These are phyloP conservation scores for Gastracanthus pulcherrimus DNA, from an alignment of 2,888 invertebrate species.

Conservation along the genomic window DNA sequence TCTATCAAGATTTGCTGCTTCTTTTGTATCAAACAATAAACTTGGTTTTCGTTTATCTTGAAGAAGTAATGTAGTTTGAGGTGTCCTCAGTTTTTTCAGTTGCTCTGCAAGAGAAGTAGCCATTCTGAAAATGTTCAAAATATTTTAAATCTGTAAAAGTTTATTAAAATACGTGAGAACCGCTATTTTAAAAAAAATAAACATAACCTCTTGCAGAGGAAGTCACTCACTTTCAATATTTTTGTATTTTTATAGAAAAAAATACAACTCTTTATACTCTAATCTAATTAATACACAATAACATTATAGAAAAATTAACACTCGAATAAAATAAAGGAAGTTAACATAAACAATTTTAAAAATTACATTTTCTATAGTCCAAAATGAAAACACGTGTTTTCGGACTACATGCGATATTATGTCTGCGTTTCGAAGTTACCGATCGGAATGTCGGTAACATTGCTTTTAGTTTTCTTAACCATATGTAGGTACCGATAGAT, in stretches of 20 bases:
- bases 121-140: slow-evolving; percentile 41
- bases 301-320: neutral
- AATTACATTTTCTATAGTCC: neutral
- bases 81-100: slow-evolving; percentile 85
- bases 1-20: slow-evolving; percentile 91
- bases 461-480: too few species aligned
- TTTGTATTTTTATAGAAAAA: slow-evolving; percentile 5
- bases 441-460: neutral
- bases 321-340: neutral
- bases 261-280: neutral
- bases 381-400: slow-evolving; percentile 19
- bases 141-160: neutral
- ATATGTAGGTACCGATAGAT: neutral
- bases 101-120: slow-evolving; percentile 81
- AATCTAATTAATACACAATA: neutral
- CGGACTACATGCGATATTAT: neutral
- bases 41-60: slow-evolving; percentile 87
- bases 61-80: slow-evolving; percentile 85
- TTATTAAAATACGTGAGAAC: neutral
- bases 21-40: slow-evolving; percentile 92
- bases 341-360: neutral
- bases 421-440: neutral
- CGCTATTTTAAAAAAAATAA: neutral
- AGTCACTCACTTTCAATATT: slow-evolving; percentile 5
- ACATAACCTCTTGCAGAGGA: slow-evolving; percentile 39